A percentile compares a stretch with the other conserved stretches of the same genome.
Conservation (phyloP, 2,797 vertebrate species). For the Rhodeus uyekii region DNA sequence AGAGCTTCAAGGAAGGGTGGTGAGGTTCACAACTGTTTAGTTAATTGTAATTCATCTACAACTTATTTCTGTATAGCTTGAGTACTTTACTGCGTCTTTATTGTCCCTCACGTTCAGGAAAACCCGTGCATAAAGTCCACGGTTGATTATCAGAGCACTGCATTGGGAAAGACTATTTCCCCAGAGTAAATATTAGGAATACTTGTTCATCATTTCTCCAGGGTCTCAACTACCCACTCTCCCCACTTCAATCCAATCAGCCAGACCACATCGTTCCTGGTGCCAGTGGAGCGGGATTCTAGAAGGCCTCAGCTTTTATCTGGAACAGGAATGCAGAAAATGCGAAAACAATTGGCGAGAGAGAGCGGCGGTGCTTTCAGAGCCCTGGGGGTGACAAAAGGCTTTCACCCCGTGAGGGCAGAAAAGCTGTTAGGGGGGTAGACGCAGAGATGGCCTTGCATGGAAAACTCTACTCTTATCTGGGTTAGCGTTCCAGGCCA, state of each 20-base stretch:
- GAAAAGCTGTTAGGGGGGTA: conserved; percentile 51
- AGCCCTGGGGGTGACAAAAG: conserved; percentile 79
- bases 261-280: conserved; percentile 47
- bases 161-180: neutral
- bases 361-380: conserved; percentile 74
- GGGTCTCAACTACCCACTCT: neutral
- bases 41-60: neutral
- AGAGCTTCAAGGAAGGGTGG: too few relatives aligned
- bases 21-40: neutral
- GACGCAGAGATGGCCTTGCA: conserved; percentile 46
- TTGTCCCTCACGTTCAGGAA: neutral
- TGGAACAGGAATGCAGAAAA: conserved; percentile 84
- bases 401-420: conserved; percentile 65
- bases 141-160: neutral
- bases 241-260: conserved; percentile 25
- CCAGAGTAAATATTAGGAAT: neutral
- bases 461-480: conserved; percentile 68
- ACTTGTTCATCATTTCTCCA: neutral
- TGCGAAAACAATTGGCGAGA: conserved; percentile 79
- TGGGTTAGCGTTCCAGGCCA: conserved; percentile 78
- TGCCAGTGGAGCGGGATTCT: conserved; percentile 48
- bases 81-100: neutral
- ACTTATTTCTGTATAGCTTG: neutral
- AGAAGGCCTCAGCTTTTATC: conserved; percentile 71
- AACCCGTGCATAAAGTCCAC: neutral